Evolutionary conservation across 1,140 invertebrate genomes (phyloP), one percentile per base, ranked within the genome.

Genomic region (Leptestheria dahalacensis): DNA sequence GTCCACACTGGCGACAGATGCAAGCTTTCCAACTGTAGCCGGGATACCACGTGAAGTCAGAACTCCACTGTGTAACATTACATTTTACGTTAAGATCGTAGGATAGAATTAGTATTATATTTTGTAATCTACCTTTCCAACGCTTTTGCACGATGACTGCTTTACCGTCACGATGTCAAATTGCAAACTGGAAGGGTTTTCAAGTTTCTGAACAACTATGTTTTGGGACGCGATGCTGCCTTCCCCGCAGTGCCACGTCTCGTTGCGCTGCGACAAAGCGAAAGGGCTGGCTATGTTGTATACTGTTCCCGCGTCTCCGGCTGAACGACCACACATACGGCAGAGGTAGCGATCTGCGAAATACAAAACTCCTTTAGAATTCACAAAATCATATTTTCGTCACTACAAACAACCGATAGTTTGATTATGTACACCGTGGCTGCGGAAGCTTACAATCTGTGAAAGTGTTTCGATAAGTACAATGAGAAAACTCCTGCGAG

Each of bases 11-110:
- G 23, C 69, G 66, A 66, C 75, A 77, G 11, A 69, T 62, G 59
- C 71, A 71, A 49, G 68, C 66, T 62, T 71, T 73, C 74, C 74
- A 76, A 10, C 66, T 68, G 63, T 71, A 75, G 11, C 74, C 74
- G 61, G 74, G 74, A 68, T 71, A 77, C 71, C 71, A 73, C 26
- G 66, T 67, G 57, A 66, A 55, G 29, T 68, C 62, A 15, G 57
- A 48, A 23, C 66, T 62, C 71, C 71, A 72, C 69, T 70, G 57
- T 59, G 64, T 61, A 62, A 26, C 56, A 28, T 9, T 18, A 53
- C n/a, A n/a, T n/a, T 26, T 47, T 11, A 11, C 46, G n/a, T 49
- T 49, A 49, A 6, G 23, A 9, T 49, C 23, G 23, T 20, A 49
- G 48, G 18, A 49, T 49, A 46, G 15, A 6, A 26, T 54, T 12